These are phyloP conservation scores for Sitobion miscanthi DNA, from an alignment of 1,140 invertebrate genomes.

Conservation along the genomic window DNA sequence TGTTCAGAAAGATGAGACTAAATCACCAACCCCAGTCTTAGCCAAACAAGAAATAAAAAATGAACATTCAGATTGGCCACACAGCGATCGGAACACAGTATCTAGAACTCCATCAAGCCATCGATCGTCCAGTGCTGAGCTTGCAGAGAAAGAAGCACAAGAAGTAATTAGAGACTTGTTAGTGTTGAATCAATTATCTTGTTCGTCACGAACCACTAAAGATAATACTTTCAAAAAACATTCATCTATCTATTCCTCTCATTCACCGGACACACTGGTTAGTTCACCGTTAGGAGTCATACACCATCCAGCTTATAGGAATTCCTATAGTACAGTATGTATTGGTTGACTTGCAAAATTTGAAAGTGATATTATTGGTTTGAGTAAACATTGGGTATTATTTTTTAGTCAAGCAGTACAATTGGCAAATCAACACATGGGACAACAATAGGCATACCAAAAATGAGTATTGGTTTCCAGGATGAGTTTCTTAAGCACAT, in stretches of 20 bases:
- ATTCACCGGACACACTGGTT: not conserved
- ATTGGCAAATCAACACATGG: not conserved
- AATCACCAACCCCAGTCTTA: not conserved
- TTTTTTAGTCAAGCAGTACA: constrained; percentile 29
- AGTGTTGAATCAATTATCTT: constrained; percentile 60
- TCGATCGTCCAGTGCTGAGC: constrained; percentile 31
- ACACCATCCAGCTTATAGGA: constrained; percentile 38
- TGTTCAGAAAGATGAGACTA: constrained; percentile 36
- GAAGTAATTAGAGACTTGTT: constrained; percentile 59
- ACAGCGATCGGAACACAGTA: not conserved
- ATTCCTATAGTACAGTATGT: constrained; percentile 42
- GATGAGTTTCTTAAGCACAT: constrained; percentile 55
- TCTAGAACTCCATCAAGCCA: constrained; percentile 17
- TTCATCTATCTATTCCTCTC: constrained; percentile 5
- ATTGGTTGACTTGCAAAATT: not conserved
- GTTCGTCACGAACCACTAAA: not conserved
- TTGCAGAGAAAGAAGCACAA: constrained; percentile 57
- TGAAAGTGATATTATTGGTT: not conserved
- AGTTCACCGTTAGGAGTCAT: constrained; percentile 38
- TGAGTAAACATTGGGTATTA: not conserved
- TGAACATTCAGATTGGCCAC: not conserved
- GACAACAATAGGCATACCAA: constrained; percentile 35
- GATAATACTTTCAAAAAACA: constrained; percentile 36
- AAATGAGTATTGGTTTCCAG: constrained; percentile 49
- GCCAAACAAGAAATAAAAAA: constrained; percentile 7